These are phyloP conservation scores for Centropristis striata DNA, from an alignment of 2,113 vertebrate genomes.

Conservation along the genomic window DNA sequence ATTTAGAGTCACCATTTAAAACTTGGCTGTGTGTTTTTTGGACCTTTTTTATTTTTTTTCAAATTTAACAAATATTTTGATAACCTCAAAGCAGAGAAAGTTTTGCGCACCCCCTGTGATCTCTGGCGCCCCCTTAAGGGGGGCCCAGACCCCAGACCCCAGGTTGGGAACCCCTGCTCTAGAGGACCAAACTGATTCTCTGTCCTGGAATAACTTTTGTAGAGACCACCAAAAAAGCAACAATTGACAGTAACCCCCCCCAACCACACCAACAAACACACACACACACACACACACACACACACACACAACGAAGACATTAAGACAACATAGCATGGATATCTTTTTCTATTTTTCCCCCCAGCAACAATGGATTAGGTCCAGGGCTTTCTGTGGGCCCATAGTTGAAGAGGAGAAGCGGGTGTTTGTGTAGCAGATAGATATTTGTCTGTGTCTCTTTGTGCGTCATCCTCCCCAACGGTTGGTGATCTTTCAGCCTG, in stretches of 20 bases:
- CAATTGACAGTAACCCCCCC: conserved; percentile 13
- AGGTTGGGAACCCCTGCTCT: no score
- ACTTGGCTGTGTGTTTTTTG: no score
- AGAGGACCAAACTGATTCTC: neutral
- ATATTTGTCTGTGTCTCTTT: conserved; percentile 86
- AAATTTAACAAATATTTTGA: no score
- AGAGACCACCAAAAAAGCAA: conserved; percentile 5
- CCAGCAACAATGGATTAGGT: conserved; percentile 54
- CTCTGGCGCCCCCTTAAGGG: no score
- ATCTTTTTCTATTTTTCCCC: conserved; percentile 15
- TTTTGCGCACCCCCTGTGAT: no score
- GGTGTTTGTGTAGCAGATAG: conserved; percentile 79
- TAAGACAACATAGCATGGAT: conserved; percentile 25
- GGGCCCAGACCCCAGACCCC: no score
- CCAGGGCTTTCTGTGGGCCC: conserved; percentile 60
- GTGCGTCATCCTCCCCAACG: conserved; percentile 86
- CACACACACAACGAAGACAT: neutral
- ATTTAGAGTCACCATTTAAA: no score
- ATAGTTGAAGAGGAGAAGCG: conserved; percentile 56
- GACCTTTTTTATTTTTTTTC: no score
- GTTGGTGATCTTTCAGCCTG: conserved; percentile 82
- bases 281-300: neutral
- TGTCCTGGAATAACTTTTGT: conserved; percentile 30
- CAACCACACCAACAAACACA: no score
- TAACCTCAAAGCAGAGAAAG: no score